These are phyloP conservation scores for Danio albolineatus DNA, from an alignment of 2,797 vertebrate genomes.

Conservation along the genomic window DNA sequence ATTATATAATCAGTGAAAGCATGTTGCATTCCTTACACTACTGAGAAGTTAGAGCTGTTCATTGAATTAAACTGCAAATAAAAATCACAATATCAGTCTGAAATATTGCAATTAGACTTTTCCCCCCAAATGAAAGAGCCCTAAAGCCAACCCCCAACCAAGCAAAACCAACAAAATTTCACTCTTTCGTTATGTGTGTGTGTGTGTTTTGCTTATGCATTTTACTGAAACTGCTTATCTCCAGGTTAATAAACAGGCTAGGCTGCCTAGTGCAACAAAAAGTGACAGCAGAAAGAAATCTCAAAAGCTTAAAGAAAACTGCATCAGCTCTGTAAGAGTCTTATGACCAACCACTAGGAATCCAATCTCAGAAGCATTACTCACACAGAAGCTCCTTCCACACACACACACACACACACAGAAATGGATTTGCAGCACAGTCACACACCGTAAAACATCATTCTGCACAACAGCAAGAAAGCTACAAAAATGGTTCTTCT, in stretches of 20 bases:
- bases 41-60: no score
- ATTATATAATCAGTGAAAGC: no score
- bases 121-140: no score
- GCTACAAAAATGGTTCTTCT: slow-evolving; percentile 1
- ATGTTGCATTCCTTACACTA: no score
- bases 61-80: no score
- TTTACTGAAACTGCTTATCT: neutral
- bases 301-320: slow-evolving; percentile 4
- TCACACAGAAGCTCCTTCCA: neutral
- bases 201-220: no score
- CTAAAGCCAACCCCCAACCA: no score
- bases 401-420: neutral
- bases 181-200: no score
- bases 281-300: neutral
- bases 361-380: slow-evolving; percentile 6
- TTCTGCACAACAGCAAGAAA: neutral
- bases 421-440: neutral
- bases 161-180: no score
- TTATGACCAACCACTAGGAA: slow-evolving; percentile 20
- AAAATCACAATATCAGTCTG: no score
- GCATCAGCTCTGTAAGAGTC: slow-evolving; percentile 19
- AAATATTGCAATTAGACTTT: no score
- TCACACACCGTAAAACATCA: neutral
- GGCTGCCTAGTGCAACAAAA: slow-evolving; percentile 6
- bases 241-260: neutral